Evolutionary conservation across 2,888 invertebrate species (phyloP), one percentile per base, ranked within the genome.

Genomic region (Phalangium opilio): DNA sequence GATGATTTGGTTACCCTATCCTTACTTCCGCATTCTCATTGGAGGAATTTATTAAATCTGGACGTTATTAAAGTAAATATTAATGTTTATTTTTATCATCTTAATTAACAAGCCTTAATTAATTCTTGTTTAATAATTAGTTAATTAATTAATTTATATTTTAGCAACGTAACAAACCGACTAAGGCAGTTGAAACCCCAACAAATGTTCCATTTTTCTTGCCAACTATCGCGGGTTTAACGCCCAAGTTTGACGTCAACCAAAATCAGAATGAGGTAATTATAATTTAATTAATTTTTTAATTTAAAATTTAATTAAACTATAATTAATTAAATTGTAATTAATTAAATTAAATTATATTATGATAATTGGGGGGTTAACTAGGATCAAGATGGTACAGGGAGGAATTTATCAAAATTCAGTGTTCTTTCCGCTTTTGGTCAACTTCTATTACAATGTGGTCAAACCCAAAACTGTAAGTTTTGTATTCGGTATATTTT

Each of bases 171-270:
- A 96, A 96, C 65, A 93, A 86, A 62, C 91, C 95, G 0, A 85
- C 79, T 65, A 79, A 80, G 43, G 77, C 84, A 0, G 75, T 82
- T 0, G 85, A 85, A 60, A 75, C 75, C 2, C 81, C 85, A 0
- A 85, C 86, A 67, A 76, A 81, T 1, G 95, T 91, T 0, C 96
- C 96, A 0, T 98, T 98, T 71, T 96, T 98, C 64, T 70, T 96
- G 44, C 91, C 95, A 0, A 91, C 93, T 0, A 73, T 91, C 47
- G 76, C 86, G 0, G 81, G 84, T 1, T 69, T 90, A 15, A 78
- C 83, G 57, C 67, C 86, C 5, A 78, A 81, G 63, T 95, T 95
- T 64, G 84, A 83, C 63, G 63, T 82, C n/a, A n/a, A n/a, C 41
- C 49, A 47, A 39, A 42, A 51, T 12, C 34, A 34, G 3, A 19